phyloP scores from a whole-genome alignment of 2,113 vertebrate genomes.

The Pteropus alecto region DNA sequence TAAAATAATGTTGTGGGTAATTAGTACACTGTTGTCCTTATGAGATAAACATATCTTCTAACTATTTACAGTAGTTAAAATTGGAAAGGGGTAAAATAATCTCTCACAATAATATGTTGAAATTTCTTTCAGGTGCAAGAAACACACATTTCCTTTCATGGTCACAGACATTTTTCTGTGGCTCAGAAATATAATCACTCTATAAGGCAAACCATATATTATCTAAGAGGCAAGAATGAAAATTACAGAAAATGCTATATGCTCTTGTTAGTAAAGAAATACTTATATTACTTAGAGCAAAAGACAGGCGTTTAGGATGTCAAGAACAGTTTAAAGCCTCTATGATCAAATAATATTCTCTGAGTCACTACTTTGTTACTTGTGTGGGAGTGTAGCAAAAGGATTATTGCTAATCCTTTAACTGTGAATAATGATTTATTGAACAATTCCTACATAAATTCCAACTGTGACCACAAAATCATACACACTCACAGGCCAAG shows the following conservation, averaged over 20 bases:
- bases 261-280: constrained; percentile 34
- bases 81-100: not conserved
- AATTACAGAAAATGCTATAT: constrained; percentile 41
- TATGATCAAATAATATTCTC: constrained; percentile 30
- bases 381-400: constrained; percentile 35
- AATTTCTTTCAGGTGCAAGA: constrained; percentile 24
- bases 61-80: constrained; percentile 35
- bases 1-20: not conserved
- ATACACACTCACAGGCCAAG: not conserved
- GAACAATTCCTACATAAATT: constrained; percentile 51
- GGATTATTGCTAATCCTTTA: not conserved
- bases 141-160: constrained; percentile 21
- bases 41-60: constrained; percentile 44
- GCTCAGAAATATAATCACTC: constrained; percentile 43
- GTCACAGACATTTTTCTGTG: constrained; percentile 16
- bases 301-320: constrained; percentile 14
- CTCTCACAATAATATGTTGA: not conserved
- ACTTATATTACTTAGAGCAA: not conserved
- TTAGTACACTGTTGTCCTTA: not conserved
- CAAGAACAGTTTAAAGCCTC: constrained; percentile 42
- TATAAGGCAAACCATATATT: not conserved
- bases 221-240: constrained; percentile 27
- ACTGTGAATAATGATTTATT: constrained; percentile 66
- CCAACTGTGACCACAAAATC: constrained; percentile 42
- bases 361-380: not conserved